Base-by-base conservation (phyloP, 2,113 vertebrate species). In the Colistium nudipinnis region DNA sequence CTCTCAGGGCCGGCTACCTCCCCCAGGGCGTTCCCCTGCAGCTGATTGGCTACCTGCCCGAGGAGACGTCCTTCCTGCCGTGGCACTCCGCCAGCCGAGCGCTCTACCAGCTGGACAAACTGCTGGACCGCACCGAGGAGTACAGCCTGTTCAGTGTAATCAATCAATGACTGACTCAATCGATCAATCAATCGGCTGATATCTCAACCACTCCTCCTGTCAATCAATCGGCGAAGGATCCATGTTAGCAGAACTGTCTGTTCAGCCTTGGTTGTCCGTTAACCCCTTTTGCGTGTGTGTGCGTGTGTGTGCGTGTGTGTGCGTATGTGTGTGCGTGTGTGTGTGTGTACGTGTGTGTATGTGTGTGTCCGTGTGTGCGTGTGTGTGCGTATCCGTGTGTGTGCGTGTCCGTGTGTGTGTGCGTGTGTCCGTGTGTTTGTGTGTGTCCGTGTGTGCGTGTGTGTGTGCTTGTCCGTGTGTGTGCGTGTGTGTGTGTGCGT, bases 81-180 rank as follows among this genome's bases (percentile, higher is more conserved):
- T 99, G 98, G 98, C 96, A 99, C 4, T 93, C 98, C 48, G 96
- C 96, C 92, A 98, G 96, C 88, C 84, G 95, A 48, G 93, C 94
- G 45, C 94, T 99, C 70, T 98, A 98, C 92, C 96, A 97, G 87
- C 91, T 99, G 60, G 97, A 98, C 92, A 98, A 98, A 89, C 94
- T 98, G 77, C 86, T 99, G 93, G 98, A 99, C 90, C 96, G 96
- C 81, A 96, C 95, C 9, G 95, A 98, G 61, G 96, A 93, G 83
- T 98, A 99, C 94, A 95, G 93, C 79, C 89, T 98, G 88, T 99
- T 99, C 91, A 98, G 96, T 81, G 96, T 98, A 95, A 89, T 47
- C 30, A 30, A 36, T 9, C 64, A 11, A 24, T 74, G 43, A 12
- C 17, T 74, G 57, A 64, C 19, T 66, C 38, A 51, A n/a, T 17